These are phyloP conservation scores for Myiotriccus ornatus DNA, from an alignment of 2,797 vertebrate genomes.

Conservation along the genomic window DNA sequence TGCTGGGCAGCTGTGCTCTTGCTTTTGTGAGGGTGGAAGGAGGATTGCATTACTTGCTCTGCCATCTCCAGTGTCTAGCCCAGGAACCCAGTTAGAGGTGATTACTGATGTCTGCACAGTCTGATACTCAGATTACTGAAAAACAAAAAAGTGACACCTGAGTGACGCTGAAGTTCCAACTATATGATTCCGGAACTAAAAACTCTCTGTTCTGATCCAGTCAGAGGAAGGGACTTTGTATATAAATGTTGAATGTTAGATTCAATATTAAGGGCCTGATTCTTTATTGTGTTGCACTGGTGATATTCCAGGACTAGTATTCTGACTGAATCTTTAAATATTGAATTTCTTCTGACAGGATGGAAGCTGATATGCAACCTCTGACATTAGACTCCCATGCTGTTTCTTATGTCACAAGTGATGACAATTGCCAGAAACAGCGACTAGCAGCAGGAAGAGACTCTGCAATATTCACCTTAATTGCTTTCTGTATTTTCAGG, in stretches of 20 bases:
- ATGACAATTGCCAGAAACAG: slow-evolving; percentile 30
- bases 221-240: not conserved
- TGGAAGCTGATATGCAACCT: not conserved
- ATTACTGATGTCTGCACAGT: not conserved
- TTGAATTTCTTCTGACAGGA: slow-evolving; percentile 9
- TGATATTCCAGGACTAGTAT: not conserved
- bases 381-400: not conserved
- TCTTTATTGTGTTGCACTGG: not conserved
- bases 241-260: not conserved
- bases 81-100: not conserved
- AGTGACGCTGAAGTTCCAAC: not conserved
- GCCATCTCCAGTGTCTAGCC: not conserved
- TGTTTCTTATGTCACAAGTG: slow-evolving; percentile 16
- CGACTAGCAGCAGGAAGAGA: slow-evolving; percentile 31
- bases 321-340: slow-evolving; percentile 20
- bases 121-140: not conserved
- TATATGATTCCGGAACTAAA: not conserved
- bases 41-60: not conserved
- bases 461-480: slow-evolving; percentile 9
- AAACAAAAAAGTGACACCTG: not conserved
- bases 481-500: slow-evolving; percentile 6
- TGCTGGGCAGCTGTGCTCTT: not conserved
- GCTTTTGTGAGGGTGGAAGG: not conserved
- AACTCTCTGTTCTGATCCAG: not conserved
- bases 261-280: not conserved